phyloP scores from a whole-genome alignment of 64 coral and sea anemone genomes.

The Catalaphyllia jardinei region DNA sequence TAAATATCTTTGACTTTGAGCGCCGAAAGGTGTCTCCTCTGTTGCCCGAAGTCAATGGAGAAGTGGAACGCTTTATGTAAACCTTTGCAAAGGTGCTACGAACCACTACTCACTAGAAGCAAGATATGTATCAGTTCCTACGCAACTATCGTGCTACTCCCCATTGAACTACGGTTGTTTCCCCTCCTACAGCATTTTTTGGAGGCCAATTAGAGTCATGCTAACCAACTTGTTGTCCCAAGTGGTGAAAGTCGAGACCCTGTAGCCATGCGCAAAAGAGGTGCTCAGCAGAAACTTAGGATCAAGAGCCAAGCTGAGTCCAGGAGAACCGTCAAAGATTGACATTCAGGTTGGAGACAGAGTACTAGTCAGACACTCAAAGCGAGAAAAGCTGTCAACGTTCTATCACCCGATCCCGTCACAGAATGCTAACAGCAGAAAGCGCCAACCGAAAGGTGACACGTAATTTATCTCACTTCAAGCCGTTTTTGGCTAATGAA shows the following conservation, averaged over 20 bases:
- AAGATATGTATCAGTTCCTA: no score
- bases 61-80: no score
- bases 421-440: conserved; percentile 56
- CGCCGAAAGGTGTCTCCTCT: no score
- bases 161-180: no score
- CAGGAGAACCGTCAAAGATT: conserved; percentile 11
- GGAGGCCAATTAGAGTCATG: no score
- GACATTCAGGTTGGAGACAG: conserved; percentile 41
- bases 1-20: no score
- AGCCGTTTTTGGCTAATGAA: conserved; percentile 41
- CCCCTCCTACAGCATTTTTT: no score
- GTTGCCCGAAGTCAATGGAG: no score
- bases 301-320: conserved; percentile 29
- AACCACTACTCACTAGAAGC: no score
- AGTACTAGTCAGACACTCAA: conserved; percentile 47
- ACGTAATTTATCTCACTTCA: conserved; percentile 52
- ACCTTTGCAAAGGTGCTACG: no score
- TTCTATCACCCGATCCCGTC: conserved; percentile 31
- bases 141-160: no score
- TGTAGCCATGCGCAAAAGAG: conserved; percentile 10
- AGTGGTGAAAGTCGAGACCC: background rate
- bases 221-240: background rate
- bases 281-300: conserved; percentile 25
- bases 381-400: conserved; percentile 61
- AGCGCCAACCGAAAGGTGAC: conserved; percentile 21